Evolutionary conservation across 1,140 invertebrate genomes (phyloP), one percentile per base, ranked within the genome.

Genomic region (Drosophila paulistorum): DNA sequence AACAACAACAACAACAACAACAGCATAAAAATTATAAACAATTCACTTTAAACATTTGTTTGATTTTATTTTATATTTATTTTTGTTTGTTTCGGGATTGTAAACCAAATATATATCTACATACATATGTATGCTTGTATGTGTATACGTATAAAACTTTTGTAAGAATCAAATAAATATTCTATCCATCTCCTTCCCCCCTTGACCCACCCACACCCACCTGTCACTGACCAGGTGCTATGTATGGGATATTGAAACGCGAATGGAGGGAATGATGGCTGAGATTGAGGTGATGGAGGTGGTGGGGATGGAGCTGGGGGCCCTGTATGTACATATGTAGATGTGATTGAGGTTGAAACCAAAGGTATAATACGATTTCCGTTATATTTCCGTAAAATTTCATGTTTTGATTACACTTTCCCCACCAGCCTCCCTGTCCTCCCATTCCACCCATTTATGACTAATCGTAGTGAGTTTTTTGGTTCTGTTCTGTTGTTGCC

Each of bases 81-180:
- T 81, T 30, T 65, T 75, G 76, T 81, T 86, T 86, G 71, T 65
- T 79, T 86, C 76, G 70, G 61, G 54, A 71, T 71, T 72, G 69
- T 66, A 75, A 71, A 71, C 81, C 65, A 77, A 71, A 51, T 35
- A 65, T 23, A 55, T 3, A 39, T 41, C 6, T 30, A 30, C 3
- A 3, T 30, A 30, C 3, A 3, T 7, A 7, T 30, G 30, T 30
- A 6, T 30, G 41, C 7, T 35, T 60, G 9, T 3, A 39, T 13
- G 11, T 39, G 37, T 39, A 37, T 37, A 39, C 37, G 11, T 39
- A 39, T 39, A 39, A 39, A 39, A 13, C 11, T 13, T 59, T 60
- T 76, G 59, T 64, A 60, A 74, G 69, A 76, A 69, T 39, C 45
- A 20, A 51, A 51, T 51, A 51, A 51, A 51, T 51, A 51, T 51